These are phyloP conservation scores for Podarcis siculus DNA, from an alignment of 2,797 vertebrate genomes.

Conservation along the genomic window DNA sequence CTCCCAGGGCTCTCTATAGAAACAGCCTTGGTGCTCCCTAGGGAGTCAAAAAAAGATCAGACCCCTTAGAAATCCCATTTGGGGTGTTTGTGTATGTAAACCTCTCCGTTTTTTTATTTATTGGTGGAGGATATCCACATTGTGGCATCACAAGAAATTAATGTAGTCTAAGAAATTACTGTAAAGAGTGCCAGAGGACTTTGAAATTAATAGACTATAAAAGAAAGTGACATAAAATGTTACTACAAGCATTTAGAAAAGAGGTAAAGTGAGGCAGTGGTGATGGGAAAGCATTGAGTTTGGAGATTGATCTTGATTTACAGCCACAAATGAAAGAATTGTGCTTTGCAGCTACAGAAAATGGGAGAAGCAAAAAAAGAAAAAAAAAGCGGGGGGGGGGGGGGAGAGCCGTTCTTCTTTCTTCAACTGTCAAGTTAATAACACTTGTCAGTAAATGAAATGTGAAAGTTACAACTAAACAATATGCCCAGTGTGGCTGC, in stretches of 20 bases:
- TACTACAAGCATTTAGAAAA: conserved; percentile 66
- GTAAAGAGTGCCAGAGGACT: conserved; percentile 68
- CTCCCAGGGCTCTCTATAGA: not conserved
- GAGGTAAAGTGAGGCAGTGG: conserved; percentile 66
- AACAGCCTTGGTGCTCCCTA: not conserved
- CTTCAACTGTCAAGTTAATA: conserved; percentile 74
- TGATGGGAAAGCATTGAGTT: conserved; percentile 55
- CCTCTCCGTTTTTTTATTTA: conserved; percentile 31
- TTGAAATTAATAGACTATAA: conserved; percentile 73
- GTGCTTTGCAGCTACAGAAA: conserved; percentile 54
- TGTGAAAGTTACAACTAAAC: conserved; percentile 69
- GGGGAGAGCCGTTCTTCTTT: conserved; percentile 51
- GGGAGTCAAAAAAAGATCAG: conserved; percentile 32
- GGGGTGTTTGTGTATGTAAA: conserved; percentile 23
- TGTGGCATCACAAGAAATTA: conserved; percentile 60
- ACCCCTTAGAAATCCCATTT: conserved; percentile 36
- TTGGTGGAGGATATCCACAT: conserved; percentile 54
- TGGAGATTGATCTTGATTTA: conserved; percentile 70
- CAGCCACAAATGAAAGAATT: conserved; percentile 54
- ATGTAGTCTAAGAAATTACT: conserved; percentile 72
- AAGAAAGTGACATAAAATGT: conserved; percentile 71
- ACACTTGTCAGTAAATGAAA: conserved; percentile 71
- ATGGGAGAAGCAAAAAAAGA: conserved; percentile 46
- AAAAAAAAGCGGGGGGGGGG: no score
- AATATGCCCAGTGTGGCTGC: conserved; percentile 66